Evolutionary conservation across 2,888 invertebrate species (phyloP), one percentile per base, ranked within the genome.

Genomic region (Tetragonisca angustula): DNA sequence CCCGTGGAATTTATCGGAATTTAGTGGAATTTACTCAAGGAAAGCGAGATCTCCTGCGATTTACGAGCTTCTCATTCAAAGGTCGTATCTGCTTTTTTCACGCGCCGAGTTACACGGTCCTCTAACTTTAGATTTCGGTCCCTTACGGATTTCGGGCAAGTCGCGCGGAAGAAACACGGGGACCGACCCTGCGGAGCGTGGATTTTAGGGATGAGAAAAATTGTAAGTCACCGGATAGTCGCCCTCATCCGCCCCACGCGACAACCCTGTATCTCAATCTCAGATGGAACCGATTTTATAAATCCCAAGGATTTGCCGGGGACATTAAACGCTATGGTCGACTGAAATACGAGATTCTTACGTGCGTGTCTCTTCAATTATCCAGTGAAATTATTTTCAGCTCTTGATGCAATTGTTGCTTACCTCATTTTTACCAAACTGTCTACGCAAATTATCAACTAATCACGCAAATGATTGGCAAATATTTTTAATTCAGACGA

Each of bases 121-220:
- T 67, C 61, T 65, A 62, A 78, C 67, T 81, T 81, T 68, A 78
- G 71, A 81, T 69, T 70, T 61, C 24, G 27, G 17, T 52, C 24
- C 49, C 65, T 19, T 67, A 43, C 54, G 71, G 70, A 71, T 77
- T 71, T 61, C 76, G 32, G 43, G 27, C 54, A 50, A 56, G 43
- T 69, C 59, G n/a, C 19, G 19, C 19, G 27, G 43, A 59, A 76
- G 75, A 67, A 72, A 62, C 17, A 79, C 17, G 64, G 56, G 68
- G 19, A 17, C 50, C 43, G 43, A 17, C 43, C n/a, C n/a, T 2
- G 43, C 21, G 27, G 65, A 68, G 61, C 59, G 15, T 64, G 70
- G 81, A 81, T 70, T 81, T 65, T 54, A 32, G 65, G 81, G 76
- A 76, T 73, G 65, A n/a, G 72, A 67, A 77, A 32, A 70, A 81